Percentiles rank a stretch among this genome's conserved stretches.
Conservation (phyloP, 1,140 invertebrate species). For the Pissodes strobi region DNA sequence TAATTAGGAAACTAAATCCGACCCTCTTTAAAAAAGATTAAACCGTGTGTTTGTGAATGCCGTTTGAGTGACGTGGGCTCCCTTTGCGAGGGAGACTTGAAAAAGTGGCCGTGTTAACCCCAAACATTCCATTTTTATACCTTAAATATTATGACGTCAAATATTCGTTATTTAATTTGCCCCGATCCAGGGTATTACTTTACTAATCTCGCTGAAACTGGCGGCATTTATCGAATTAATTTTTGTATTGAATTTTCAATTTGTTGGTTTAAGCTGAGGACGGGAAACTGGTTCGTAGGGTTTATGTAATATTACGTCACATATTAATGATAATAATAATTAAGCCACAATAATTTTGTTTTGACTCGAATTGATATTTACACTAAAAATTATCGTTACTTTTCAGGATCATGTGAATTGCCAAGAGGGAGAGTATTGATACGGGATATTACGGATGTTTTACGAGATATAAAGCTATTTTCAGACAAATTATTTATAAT, state of each 20-base stretch:
- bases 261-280: too few relatives aligned
- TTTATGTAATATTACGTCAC: too few relatives aligned
- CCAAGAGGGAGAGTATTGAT: too few relatives aligned
- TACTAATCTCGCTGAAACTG: slow-evolving; percentile 5
- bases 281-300: too few relatives aligned
- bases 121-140: slow-evolving; percentile 45
- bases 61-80: slow-evolving; percentile 52
- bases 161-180: slow-evolving; percentile 39
- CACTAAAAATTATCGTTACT: too few relatives aligned
- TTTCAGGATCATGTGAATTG: too few relatives aligned
- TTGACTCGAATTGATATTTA: too few relatives aligned
- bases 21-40: slow-evolving; percentile 56
- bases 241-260: slow-evolving; percentile 15
- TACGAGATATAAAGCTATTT: too few relatives aligned
- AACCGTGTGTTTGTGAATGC: slow-evolving; percentile 56
- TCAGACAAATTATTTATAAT: too few relatives aligned
- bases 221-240: slow-evolving; percentile 18
- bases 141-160: slow-evolving; percentile 43
- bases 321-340: too few relatives aligned
- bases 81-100: slow-evolving; percentile 37
- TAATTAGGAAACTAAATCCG: slow-evolving; percentile 55
- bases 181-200: slow-evolving; percentile 27
- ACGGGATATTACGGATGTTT: too few relatives aligned
- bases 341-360: too few relatives aligned
- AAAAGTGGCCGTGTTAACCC: slow-evolving; percentile 47